Conservation (phyloP, 1,140 invertebrate genomes). For the Zaprionus kolodkinae region DNA sequence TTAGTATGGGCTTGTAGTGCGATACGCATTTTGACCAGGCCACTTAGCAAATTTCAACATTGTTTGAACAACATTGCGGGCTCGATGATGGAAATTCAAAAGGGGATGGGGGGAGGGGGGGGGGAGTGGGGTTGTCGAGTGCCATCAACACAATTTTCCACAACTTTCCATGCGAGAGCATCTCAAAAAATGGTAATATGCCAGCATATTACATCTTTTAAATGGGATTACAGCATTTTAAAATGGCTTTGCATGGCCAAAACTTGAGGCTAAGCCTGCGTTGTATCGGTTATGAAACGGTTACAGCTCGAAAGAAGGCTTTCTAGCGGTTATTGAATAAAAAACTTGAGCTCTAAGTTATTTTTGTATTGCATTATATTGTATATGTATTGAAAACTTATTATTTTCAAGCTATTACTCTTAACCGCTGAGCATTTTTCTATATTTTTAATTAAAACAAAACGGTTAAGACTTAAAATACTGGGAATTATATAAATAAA, state of each 20-base stretch:
- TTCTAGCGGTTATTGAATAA: too few species aligned
- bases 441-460: too few species aligned
- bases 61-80: slow-evolving; percentile 5
- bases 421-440: too few species aligned
- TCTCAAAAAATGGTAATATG: not conserved
- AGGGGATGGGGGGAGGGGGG: too few species aligned
- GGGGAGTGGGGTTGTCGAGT: not conserved
- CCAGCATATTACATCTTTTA: not conserved
- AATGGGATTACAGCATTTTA: not conserved
- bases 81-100: not conserved
- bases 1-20: not conserved
- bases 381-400: too few species aligned
- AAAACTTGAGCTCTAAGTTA: too few species aligned
- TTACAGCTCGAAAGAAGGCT: not conserved
- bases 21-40: slow-evolving; percentile 1
- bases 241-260: too few species aligned
- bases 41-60: slow-evolving; percentile 3
- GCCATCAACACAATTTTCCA: not conserved
- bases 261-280: too few species aligned
- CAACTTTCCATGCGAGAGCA: not conserved
- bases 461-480: too few species aligned
- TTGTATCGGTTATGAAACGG: slow-evolving; percentile 1
- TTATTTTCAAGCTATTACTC: too few species aligned
- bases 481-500: too few species aligned
- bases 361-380: too few species aligned